Evolutionary conservation across 2,797 vertebrate genomes (phyloP).

Genomic region (Pelodytes ibericus): DNA sequence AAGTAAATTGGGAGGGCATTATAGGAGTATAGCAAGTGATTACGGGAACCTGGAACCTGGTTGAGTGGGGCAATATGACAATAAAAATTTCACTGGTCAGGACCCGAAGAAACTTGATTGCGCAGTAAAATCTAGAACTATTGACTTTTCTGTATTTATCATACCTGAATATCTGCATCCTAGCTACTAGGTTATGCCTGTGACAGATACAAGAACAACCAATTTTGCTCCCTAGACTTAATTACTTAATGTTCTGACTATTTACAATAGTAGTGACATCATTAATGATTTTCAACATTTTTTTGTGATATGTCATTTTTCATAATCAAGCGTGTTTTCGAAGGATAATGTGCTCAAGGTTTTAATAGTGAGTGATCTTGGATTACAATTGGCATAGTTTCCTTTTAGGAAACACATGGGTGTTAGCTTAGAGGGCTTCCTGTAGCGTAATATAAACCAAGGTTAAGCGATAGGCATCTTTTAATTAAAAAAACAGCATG

Average conservation of each 20-base stretch:
- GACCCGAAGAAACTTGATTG: no score
- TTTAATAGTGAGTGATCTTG: constrained; percentile 42
- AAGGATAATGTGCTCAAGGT: constrained; percentile 25
- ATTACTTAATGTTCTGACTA: neutral
- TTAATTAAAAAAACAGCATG: constrained; percentile 50
- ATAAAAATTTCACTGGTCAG: no score
- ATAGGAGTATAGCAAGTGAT: no score
- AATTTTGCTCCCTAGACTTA: no score
- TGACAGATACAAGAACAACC: no score
- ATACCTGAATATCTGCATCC: no score
- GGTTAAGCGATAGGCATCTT: constrained; percentile 48
- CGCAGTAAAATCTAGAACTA: no score
- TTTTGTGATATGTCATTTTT: constrained; percentile 17
- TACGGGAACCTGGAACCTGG: no score
- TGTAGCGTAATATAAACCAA: constrained; percentile 52
- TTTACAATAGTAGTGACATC: constrained; percentile 7
- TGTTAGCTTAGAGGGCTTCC: constrained; percentile 48
- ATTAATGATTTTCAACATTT: constrained; percentile 13
- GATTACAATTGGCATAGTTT: constrained; percentile 42
- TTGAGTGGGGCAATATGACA: no score
- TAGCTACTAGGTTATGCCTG: no score
- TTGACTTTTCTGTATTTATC: no score
- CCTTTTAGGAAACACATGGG: constrained; percentile 53
- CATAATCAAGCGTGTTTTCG: constrained; percentile 15
- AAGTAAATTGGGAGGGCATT: no score